These are phyloP conservation scores for Calycopis cecrops DNA, from an alignment of 1,140 invertebrate genomes.

Conservation along the genomic window DNA sequence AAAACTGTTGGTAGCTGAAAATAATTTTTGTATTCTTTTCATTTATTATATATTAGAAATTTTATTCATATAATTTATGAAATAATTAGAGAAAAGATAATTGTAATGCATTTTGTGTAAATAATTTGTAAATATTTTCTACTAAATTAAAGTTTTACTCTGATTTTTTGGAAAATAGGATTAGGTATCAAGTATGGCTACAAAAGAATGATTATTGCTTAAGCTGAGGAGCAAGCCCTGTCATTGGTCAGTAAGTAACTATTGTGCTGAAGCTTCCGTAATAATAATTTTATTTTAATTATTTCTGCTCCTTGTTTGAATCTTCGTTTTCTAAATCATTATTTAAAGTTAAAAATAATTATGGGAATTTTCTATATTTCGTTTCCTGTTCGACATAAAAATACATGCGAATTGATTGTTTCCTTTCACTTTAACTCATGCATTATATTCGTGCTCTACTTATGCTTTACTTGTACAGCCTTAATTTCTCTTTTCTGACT, in stretches of 20 bases:
- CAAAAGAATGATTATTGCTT: neutral
- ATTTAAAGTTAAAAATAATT: neutral
- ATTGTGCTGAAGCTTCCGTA: conserved; percentile 3
- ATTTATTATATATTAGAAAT: too few relatives aligned
- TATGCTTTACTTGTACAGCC: conserved; percentile 67
- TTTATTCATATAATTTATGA: too few relatives aligned
- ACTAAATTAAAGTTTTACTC: conserved; percentile 32
- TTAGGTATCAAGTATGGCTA: neutral
- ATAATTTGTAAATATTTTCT: conserved; percentile 47
- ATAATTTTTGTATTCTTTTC: too few relatives aligned
- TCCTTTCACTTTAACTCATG: conserved; percentile 69
- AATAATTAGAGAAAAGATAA: too few relatives aligned
- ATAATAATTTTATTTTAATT: neutral
- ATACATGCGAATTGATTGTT: conserved; percentile 26
- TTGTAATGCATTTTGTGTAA: too few relatives aligned
- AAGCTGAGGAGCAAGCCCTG: conserved; percentile 5
- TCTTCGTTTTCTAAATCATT: neutral
- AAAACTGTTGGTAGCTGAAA: too few relatives aligned
- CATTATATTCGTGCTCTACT: conserved; percentile 70
- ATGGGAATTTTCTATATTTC: neutral
- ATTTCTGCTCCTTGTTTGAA: neutral
- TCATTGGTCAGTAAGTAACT: conserved; percentile 1
- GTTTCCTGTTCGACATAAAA: neutral
- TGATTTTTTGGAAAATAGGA: conserved; percentile 28
- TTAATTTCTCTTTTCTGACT: conserved; percentile 26